Evolutionary conservation across 2,888 invertebrate species (phyloP), one percentile per base, ranked within the genome.

Genomic region (Allacma fusca): DNA sequence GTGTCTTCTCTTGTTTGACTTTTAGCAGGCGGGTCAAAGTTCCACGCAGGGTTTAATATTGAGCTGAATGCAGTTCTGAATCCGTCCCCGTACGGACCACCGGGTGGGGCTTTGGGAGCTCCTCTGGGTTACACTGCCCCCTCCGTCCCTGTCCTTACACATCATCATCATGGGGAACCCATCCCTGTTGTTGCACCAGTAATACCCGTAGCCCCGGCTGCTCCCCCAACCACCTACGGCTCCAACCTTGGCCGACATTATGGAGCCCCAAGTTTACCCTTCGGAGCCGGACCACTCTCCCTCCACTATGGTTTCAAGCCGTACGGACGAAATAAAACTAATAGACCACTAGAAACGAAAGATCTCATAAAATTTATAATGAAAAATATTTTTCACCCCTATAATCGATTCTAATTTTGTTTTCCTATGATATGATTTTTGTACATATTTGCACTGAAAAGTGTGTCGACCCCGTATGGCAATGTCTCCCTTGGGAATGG

Each of bases 271-370:
- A 59, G 23, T 29, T 57, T 75, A 28, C 78, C 74, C 43, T 69
- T 69, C 57, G 75, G 44, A 16, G 40, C 75, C 16, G 80, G 82
- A 28, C 80, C 79, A 13, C 75, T 80, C 7, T 78, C 79, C 5
- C 81, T 83, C 28, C 78, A 82, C 70, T 83, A 83, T 57, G 82
- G 76, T 21, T 76, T 76, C 26, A 59, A 69, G 21, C 76, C 76
- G 76, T 76, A 70, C 28, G 76, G 19, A 23, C 76, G 21, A 43
- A 34, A 70, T 59, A 59, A 19, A 13, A 57, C 57, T 59, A 13
- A 13, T 23, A 43, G 26, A 23, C 72, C 23, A 21, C 1, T 23
- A 9, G 23, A 59, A 34, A 34, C 62, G n/a, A 62, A 28, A 23
- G 62, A 62, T 59, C 72, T 72, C 34, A 59, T 72, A 5, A 59